Conservation (phyloP, 2,888 invertebrate species). For the Pyrrhia umbra region DNA sequence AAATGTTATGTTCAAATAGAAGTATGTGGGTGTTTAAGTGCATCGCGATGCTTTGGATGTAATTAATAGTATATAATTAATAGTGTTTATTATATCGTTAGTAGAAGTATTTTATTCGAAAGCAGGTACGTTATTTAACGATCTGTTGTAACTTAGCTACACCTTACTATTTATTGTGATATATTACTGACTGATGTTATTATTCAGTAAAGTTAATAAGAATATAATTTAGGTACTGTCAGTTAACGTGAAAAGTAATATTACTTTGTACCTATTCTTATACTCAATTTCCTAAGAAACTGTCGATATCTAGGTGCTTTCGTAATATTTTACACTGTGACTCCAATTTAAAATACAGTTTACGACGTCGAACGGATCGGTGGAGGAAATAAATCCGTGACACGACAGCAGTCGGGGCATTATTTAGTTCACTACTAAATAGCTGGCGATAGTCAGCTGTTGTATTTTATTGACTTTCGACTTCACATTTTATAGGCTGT, state of each 20-base stretch:
- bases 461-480: conserved; percentile 38
- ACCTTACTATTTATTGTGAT: too few species aligned
- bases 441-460: conserved; percentile 42
- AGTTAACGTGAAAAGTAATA: too few species aligned
- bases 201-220: too few species aligned
- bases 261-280: too few species aligned
- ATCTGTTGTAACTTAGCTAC: too few species aligned
- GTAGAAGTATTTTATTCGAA: too few species aligned
- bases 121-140: too few species aligned
- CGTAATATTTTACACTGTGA: conserved; percentile 16
- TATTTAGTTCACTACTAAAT: conserved; percentile 52
- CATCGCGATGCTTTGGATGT: neutral
- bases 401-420: conserved; percentile 30
- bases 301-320: neutral
- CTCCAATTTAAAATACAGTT: conserved; percentile 44
- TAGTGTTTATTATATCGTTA: too few species aligned
- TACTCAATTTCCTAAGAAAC: neutral
- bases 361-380: conserved; percentile 55
- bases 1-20: neutral
- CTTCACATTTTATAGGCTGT: conserved; percentile 50
- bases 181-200: too few species aligned
- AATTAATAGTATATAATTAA: neutral
- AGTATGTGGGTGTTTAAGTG: neutral
- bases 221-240: too few species aligned
- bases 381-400: conserved; percentile 51